Base-by-base conservation (phyloP, 2,888 invertebrate species). In the Dexiosoma caninum region DNA sequence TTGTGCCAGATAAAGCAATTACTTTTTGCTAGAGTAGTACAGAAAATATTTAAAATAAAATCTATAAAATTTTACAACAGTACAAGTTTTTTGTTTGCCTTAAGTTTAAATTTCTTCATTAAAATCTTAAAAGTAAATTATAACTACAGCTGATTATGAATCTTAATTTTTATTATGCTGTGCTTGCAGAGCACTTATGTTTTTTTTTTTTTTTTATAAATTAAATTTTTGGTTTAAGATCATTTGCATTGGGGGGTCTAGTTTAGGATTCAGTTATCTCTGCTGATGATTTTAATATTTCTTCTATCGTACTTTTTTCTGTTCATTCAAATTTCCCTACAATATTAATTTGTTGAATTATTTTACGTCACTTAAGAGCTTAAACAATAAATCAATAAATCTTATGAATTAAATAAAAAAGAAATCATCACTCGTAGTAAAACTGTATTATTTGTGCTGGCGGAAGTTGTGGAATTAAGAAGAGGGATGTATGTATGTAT, bases 401-500 rank as follows among this genome's bases (percentile, higher is more conserved):
- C 27, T 3, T 27, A 3, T 53, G 40, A 55, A 37, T 42, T 21
- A 64, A 23, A 0, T 51, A 40, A 32, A 0, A 9, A n/a, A 49
- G 37, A 70, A n/a, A 30, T 57, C 49, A 64, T 77, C 64, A 77
- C 64, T 70, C 77, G 32, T 64, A 69, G 49, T 49, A 40, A 27
- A 32, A 57, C 32, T n/a, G n/a, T 49, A 59, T 46, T 30, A 42
- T 49, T 51, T 42, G 9, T 40, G 21, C 32, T 44, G 62, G 53
- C 32, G 3, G 5, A 23, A 35, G 12, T 14, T 8, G 14, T 46
- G 44, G 1, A 9, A 4, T 42, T 44, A 42, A 23, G 7, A 53
- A 53, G 44, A 40, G 27, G 51, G n/a, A n/a, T n/a, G n/a, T n/a
- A n/a, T n/a, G n/a, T n/a, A 59, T 21, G 35, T 27, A 27, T 27